These are phyloP conservation scores for Patella pellucida DNA, from an alignment of 2,888 invertebrate genomes.

Conservation along the genomic window DNA sequence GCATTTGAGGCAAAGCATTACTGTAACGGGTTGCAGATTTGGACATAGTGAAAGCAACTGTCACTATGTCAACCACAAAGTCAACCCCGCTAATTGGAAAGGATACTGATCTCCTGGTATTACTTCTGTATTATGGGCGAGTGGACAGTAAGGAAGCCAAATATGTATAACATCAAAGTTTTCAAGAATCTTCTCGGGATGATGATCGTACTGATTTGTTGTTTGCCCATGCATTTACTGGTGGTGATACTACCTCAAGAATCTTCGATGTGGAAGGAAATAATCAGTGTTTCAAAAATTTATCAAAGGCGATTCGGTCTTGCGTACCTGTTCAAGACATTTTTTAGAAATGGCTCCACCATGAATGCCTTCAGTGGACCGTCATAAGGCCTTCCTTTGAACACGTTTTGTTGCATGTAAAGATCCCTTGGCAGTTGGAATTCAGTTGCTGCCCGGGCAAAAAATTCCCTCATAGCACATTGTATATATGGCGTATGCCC, in stretches of 20 bases:
- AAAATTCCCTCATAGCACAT: too few species aligned
- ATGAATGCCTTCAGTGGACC: too few species aligned
- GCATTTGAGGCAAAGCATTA: slow-evolving; percentile 27
- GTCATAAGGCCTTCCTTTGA: too few species aligned
- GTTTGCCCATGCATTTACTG: slow-evolving; percentile 28
- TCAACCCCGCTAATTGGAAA: slow-evolving; percentile 29
- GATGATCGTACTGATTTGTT: slow-evolving; percentile 23
- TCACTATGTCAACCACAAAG: slow-evolving; percentile 20
- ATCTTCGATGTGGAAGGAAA: slow-evolving; percentile 30
- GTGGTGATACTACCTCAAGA: slow-evolving; percentile 37
- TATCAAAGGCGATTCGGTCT: slow-evolving; percentile 2
- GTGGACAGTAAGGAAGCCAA: too few species aligned
- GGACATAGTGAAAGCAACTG: slow-evolving; percentile 40
- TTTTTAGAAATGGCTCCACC: too few species aligned
- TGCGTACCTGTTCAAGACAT: neutral
- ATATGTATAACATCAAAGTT: too few species aligned
- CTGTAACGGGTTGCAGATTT: slow-evolving; percentile 36
- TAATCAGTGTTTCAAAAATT: slow-evolving; percentile 18
- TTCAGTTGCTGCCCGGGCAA: too few species aligned
- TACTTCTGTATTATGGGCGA: slow-evolving; percentile 16
- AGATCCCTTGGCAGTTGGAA: too few species aligned
- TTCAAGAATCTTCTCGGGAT: neutral
- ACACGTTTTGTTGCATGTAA: too few species aligned
- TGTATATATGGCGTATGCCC: too few species aligned
- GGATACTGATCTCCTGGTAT: slow-evolving; percentile 39